These are phyloP conservation scores for Pangasius larnaudii DNA, from an alignment of 2,797 vertebrate genomes.

Conservation along the genomic window DNA sequence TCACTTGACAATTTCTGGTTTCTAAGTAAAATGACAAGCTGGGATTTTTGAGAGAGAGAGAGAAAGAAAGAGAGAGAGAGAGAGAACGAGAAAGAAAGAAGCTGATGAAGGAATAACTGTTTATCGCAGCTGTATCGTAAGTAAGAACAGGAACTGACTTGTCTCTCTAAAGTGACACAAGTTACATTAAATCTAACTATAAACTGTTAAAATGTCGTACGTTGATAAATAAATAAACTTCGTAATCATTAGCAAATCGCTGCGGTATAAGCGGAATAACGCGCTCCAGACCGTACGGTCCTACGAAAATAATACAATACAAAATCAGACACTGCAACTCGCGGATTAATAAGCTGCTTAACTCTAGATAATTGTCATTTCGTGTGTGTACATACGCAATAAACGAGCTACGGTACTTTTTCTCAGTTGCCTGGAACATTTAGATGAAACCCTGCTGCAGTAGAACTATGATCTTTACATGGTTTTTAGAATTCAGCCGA, in stretches of 20 bases:
- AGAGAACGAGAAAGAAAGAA: too few species aligned
- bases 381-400: too few species aligned
- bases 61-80: too few species aligned
- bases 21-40: too few species aligned
- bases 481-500: neutral
- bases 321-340: neutral
- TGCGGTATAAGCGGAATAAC: neutral
- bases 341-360: neutral
- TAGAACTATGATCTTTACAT: too few species aligned
- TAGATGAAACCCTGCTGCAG: too few species aligned
- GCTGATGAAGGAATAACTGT: neutral
- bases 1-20: neutral
- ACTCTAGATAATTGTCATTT: neutral
- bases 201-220: neutral
- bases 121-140: neutral
- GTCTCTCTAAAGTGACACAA: neutral
- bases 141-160: neutral
- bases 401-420: too few species aligned
- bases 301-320: neutral
- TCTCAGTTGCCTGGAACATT: too few species aligned
- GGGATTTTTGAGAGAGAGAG: too few species aligned
- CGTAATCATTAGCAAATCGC: too few species aligned
- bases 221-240: too few species aligned
- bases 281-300: too few species aligned
- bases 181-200: neutral